Conservation (phyloP, 2,797 vertebrate species). For the Sitta carolinensis region DNA sequence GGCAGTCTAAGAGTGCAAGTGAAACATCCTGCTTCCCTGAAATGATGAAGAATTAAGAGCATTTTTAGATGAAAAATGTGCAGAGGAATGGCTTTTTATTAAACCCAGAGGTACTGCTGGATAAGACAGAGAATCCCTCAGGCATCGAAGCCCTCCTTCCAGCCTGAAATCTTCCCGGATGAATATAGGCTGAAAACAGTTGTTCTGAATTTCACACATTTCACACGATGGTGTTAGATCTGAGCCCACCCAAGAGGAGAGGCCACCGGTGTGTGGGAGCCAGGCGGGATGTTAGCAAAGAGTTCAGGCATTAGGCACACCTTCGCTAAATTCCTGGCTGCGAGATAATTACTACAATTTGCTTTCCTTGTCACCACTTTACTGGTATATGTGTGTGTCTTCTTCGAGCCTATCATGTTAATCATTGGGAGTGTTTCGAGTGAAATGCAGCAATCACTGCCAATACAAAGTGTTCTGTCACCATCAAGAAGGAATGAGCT, state of each 20-base stretch:
- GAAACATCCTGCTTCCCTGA: not conserved
- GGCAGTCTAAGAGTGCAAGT: not conserved
- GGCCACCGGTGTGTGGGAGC: not conserved
- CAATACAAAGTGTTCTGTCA: not conserved
- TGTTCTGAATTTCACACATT: not conserved
- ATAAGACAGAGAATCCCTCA: not conserved
- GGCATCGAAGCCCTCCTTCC: not conserved
- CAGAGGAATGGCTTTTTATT: not conserved
- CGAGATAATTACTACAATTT: not conserved
- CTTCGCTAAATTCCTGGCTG: constrained; percentile 18
- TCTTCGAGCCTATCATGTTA: not conserved
- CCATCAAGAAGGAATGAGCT: not conserved
- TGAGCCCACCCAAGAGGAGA: constrained; percentile 46
- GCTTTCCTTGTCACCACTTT: not conserved
- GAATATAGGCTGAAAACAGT: not conserved
- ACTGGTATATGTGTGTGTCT: not conserved
- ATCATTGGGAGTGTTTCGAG: not conserved
- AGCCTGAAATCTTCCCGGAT: not conserved
- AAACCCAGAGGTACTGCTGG: not conserved
- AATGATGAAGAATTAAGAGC: not conserved
- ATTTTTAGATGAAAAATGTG: not conserved
- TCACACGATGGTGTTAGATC: not conserved
- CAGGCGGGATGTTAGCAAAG: not conserved
- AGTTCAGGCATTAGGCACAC: constrained; percentile 8
- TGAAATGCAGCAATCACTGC: not conserved